phyloP scores from a whole-genome alignment of 2,797 vertebrate genomes.

The Acipenser transmontanus region DNA sequence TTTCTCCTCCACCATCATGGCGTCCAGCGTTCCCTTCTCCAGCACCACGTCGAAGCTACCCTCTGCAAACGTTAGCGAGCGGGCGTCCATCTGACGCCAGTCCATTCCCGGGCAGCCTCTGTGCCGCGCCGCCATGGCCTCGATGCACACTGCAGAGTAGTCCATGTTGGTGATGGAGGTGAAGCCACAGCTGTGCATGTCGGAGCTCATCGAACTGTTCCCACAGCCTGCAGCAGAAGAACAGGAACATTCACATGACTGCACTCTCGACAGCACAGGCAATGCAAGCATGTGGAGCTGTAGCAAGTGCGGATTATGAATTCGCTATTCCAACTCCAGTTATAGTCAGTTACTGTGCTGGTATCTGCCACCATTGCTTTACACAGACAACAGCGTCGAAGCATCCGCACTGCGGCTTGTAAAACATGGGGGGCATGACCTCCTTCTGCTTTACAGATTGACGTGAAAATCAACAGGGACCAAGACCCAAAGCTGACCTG shows the following conservation, averaged over 20 bases:
- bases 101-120: constrained; percentile 56
- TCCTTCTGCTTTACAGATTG: too few species aligned
- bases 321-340: too few species aligned
- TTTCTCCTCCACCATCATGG: constrained; percentile 75
- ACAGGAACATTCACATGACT: neutral
- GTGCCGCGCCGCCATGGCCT: constrained; percentile 64
- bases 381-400: too few species aligned
- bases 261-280: too few species aligned
- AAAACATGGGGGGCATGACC: too few species aligned
- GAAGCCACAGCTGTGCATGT: constrained; percentile 71
- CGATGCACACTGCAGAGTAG: constrained; percentile 79
- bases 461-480: too few species aligned
- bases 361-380: too few species aligned
- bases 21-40: constrained; percentile 83
- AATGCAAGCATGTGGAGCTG: too few species aligned
- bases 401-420: too few species aligned
- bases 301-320: too few species aligned
- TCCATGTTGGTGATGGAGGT: constrained; percentile 77
- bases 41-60: constrained; percentile 73
- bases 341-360: too few species aligned
- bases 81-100: constrained; percentile 82
- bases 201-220: constrained; percentile 76
- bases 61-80: constrained; percentile 61
- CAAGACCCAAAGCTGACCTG: too few species aligned
- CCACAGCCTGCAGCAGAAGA: constrained; percentile 70